Conservation (phyloP, 2,113 vertebrate genomes). For the Cyprinodon brontotheroides region DNA sequence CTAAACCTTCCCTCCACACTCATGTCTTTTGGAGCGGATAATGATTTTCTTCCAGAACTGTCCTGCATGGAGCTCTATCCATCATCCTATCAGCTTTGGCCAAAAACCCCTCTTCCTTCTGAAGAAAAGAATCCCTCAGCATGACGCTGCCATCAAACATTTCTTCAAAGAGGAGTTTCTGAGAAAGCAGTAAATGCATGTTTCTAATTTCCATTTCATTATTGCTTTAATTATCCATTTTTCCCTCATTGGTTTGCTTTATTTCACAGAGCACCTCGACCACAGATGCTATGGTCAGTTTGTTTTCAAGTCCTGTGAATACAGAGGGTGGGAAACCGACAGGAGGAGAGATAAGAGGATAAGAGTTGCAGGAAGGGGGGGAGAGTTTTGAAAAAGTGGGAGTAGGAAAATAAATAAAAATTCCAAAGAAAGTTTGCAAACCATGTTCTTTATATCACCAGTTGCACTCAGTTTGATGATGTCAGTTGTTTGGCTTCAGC, state of each 20-base stretch:
- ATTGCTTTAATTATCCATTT: slow-evolving; percentile 23
- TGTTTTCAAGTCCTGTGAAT: slow-evolving; percentile 40
- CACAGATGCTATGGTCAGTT: slow-evolving; percentile 39
- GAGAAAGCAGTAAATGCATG: too few species aligned
- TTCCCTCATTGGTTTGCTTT: slow-evolving; percentile 13
- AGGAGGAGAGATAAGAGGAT: slow-evolving; percentile 5
- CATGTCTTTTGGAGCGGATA: too few species aligned
- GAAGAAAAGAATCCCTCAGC: too few species aligned
- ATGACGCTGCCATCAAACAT: too few species aligned
- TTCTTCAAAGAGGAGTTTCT: too few species aligned
- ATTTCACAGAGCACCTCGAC: slow-evolving; percentile 12
- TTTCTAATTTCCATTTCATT: neutral
- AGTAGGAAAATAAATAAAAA: slow-evolving; percentile 9
- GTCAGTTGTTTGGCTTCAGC: slow-evolving; percentile 26
- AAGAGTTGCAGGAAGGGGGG: slow-evolving; percentile 12
- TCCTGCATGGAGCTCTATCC: neutral
- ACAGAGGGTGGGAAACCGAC: slow-evolving; percentile 32
- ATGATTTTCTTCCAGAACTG: neutral
- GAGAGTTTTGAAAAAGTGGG: slow-evolving; percentile 7
- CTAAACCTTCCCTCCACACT: too few species aligned
- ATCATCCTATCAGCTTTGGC: too few species aligned
- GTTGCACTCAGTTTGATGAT: slow-evolving; percentile 24
- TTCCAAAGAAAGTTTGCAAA: slow-evolving; percentile 43
- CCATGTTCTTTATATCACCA: slow-evolving; percentile 31
- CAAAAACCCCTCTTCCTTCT: too few species aligned